Evolutionary conservation across 2,113 vertebrate genomes (phyloP).

Genomic region (Oreochromis niloticus): DNA sequence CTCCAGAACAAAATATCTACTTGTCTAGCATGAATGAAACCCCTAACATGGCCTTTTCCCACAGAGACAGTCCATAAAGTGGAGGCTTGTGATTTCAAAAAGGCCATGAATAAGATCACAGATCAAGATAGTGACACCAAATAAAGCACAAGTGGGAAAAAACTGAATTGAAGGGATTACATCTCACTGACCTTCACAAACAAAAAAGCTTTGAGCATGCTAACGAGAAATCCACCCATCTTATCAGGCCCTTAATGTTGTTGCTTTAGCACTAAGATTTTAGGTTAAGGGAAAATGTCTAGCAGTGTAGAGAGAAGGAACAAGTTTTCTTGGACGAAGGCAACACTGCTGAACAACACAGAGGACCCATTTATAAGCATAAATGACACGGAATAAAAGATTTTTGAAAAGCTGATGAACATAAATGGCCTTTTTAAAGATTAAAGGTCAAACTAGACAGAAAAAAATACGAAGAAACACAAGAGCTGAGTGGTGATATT

Average conservation of each 20-base stretch:
- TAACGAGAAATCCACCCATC: background rate
- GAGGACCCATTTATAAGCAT: background rate
- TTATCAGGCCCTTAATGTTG: background rate
- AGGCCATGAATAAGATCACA: background rate
- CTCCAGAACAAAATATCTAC: background rate
- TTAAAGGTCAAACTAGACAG: background rate
- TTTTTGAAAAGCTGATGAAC: background rate
- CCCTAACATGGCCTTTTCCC: background rate
- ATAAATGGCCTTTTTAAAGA: background rate
- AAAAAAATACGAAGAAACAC: background rate
- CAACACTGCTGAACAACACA: background rate
- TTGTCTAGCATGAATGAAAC: slow-evolving; percentile 7
- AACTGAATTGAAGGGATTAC: background rate
- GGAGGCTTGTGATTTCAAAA: background rate
- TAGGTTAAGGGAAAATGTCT: background rate
- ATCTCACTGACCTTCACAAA: background rate
- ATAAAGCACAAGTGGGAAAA: background rate
- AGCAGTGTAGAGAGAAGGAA: background rate
- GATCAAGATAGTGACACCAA: background rate
- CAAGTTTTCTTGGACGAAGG: background rate
- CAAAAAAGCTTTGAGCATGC: background rate
- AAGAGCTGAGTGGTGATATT: background rate
- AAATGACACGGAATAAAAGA: background rate
- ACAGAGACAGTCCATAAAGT: background rate
- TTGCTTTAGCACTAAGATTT: background rate